These are phyloP conservation scores for Aradus depressus DNA, from an alignment of 2,888 invertebrate genomes.

Conservation along the genomic window DNA sequence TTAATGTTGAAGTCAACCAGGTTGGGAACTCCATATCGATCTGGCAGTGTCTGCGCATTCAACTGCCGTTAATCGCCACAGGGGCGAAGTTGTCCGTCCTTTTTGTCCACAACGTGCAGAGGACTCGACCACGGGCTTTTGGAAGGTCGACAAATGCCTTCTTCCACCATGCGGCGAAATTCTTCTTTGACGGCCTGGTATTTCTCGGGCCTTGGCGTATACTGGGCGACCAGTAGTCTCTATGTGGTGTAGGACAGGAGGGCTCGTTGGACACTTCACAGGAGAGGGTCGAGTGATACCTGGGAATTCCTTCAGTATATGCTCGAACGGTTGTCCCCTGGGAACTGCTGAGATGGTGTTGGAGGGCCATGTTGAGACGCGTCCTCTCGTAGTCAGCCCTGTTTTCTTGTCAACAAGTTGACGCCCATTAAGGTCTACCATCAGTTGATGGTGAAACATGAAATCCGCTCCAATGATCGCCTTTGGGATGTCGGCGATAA, in stretches of 20 bases:
- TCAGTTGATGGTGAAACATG: conserved; percentile 14
- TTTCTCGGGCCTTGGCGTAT: conserved; percentile 31
- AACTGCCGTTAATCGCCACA: conserved; percentile 33
- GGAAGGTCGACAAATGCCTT: conserved; percentile 29
- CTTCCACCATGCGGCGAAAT: conserved; percentile 31
- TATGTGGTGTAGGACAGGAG: too few relatives aligned
- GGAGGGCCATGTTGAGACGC: too few relatives aligned
- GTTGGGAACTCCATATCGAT: conserved; percentile 34
- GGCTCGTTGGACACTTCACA: too few relatives aligned
- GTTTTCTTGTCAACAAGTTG: too few relatives aligned
- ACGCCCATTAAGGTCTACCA: too few relatives aligned
- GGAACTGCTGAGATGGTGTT: too few relatives aligned
- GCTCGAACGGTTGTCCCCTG: too few relatives aligned
- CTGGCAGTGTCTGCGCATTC: conserved; percentile 32
- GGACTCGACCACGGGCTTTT: conserved; percentile 33
- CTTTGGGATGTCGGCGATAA: too few relatives aligned
- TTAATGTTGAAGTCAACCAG: conserved; percentile 32
- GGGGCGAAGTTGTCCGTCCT: conserved; percentile 32
- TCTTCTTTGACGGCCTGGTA: conserved; percentile 31
- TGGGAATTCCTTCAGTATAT: too few relatives aligned
- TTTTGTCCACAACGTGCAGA: conserved; percentile 31
- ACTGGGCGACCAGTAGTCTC: too few relatives aligned
- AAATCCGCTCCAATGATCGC: conserved; percentile 9
- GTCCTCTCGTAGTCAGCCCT: too few relatives aligned
- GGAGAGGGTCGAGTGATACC: too few relatives aligned